Base-by-base conservation (phyloP, 2,797 vertebrate genomes). In the Distichodus sexfasciatus region DNA sequence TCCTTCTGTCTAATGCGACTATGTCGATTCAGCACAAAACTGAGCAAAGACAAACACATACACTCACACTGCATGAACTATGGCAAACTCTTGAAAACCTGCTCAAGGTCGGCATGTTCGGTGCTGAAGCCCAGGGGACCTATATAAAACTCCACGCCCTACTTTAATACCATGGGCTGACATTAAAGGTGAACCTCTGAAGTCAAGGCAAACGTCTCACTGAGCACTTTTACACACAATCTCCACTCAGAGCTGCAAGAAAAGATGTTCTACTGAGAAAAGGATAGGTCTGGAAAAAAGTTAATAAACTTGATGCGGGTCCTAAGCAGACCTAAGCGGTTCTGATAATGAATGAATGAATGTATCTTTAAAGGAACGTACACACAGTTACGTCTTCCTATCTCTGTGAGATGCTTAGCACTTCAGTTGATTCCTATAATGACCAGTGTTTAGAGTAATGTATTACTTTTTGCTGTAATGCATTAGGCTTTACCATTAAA, bases 21-120 rank as follows among this genome's bases (percentile, higher is more conserved):
- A 72, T 88, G 87, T 90, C 67, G 85, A 90, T 88, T 90, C 89
- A 90, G 89, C 89, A 90, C 79, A 83, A 61, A 79, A 74, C 76
- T 74, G 59, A 19, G 64, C 82, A 79, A 79, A 79, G 78, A 44
- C 12, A 63, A 69, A 70, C 59, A 64, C 4, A 51, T 21, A 40
- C 21, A 50, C 19, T 15, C 31, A 28, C 48, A 58, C 81, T 77
- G 64, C 33, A 66, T 69, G 23, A 73, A 77, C 81, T 84, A 65
- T 11, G 41, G 57, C 74, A 79, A 89, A 85, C 82, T 82, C 77
- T 62, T 83, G 61, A 76, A 71, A 80, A 76, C 75, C 66, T 82
- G 78, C 72, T 79, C 85, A 85, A 88, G 89, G 89, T 88, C 82
- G 78, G 63, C 81, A 66, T 46, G 72, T 83, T 87, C 74, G 77